Evolutionary conservation across 30 jellyfish, hydroid and myxozoan genomes (phyloP), one percentile per base, ranked within the genome.

Genomic region (Chrysaora quinquecirrha): DNA sequence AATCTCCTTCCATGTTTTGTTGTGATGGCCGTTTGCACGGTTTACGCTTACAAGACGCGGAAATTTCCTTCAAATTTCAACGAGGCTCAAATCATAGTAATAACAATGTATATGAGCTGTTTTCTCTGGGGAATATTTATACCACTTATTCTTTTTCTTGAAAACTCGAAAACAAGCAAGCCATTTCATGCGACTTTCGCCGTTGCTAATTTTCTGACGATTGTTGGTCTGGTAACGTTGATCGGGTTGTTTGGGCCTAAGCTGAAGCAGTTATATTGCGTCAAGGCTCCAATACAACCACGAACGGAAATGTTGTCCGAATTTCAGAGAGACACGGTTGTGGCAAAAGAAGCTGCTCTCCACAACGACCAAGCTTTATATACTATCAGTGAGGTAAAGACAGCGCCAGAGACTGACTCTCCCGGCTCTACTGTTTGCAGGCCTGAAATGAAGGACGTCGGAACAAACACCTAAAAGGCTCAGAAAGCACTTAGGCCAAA

Each of bases 61-160:
- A 95, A 88, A 22, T 85, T 88, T 24, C 99, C 99, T 0, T 83
- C 95, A 28, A 95, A 92, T 47, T 95, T 71, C 88, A 95, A 89
- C 77, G 99, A 95, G 63, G 89, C 94, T 18, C 85, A 71, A 58
- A 88, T 96, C 80, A 95, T 95, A 48, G 97, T 88, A 68, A 52
- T 84, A n/a, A 88, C 99, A 16, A 95, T 95, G 99, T 95, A 83
- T 67, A 67, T 88, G 34, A 88, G 97, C 20, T 85, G 96, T 56
- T 88, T 95, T 48, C 66, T 82, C 11, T 85, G 96, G 96, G 96
- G 96, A 1, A 60, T 85, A 28, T 85, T 85, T 67, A 54, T 85
- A 68, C 89, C 96, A 50, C 48, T 85, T 22, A 14, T 75, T 23
- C n/a, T 74, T 4, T 66, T 73, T 28, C 48, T 76, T 29, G 66